These are phyloP conservation scores for Chelidonichthys spinosus DNA, from an alignment of 2,797 vertebrate species.

Conservation along the genomic window DNA sequence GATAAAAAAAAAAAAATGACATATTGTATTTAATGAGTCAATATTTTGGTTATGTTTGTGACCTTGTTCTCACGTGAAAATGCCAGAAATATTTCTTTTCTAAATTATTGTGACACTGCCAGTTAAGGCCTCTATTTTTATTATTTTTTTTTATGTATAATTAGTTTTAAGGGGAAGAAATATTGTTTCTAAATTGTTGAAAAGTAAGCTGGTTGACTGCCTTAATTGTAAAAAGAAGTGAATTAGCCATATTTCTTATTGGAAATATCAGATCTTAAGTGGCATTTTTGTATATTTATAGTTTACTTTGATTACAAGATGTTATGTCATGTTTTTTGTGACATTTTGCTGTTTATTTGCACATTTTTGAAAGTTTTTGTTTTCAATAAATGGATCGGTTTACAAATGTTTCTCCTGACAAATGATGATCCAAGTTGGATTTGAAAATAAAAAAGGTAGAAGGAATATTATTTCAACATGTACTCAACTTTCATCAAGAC, in stretches of 20 bases:
- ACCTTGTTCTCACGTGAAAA: conserved; percentile 49
- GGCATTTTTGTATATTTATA: conserved; percentile 66
- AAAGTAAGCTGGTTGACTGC: conserved; percentile 65
- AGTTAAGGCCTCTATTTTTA: conserved; percentile 52
- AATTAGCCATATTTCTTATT: conserved; percentile 47
- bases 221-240: conserved; percentile 58
- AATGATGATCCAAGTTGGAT: not conserved
- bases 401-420: not conserved
- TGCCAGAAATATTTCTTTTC: conserved; percentile 49
- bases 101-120: conserved; percentile 74
- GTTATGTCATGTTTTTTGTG: conserved; percentile 45
- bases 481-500: not conserved
- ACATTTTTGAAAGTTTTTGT: conserved; percentile 55
- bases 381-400: conserved; percentile 61
- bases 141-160: conserved; percentile 3
- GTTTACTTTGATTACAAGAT: conserved; percentile 51
- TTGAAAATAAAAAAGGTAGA: not conserved
- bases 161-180: conserved; percentile 49
- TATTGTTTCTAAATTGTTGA: conserved; percentile 58
- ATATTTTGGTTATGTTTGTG: conserved; percentile 49
- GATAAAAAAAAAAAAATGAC: not conserved
- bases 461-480: not conserved
- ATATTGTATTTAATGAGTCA: conserved; percentile 50
- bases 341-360: conserved; percentile 56
- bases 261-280: conserved; percentile 42